A percentile compares a stretch with the other conserved stretches of the same genome.
Conservation (phyloP, 1,140 invertebrate species). For the Planococcus citri region DNA sequence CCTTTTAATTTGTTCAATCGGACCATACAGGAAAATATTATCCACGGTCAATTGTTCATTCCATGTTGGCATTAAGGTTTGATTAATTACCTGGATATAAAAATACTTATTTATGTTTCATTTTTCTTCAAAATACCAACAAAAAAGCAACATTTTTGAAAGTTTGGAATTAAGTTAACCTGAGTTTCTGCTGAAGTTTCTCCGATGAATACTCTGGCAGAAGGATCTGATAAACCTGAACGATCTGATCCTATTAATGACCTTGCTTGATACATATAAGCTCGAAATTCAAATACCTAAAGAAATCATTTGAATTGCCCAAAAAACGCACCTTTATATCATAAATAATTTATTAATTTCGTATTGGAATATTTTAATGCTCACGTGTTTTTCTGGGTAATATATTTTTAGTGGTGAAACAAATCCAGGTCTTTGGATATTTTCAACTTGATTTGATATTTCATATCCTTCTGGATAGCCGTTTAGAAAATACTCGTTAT, state of each 20-base stretch:
- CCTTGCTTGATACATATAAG: slow-evolving; percentile 80
- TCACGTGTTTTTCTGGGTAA: slow-evolving; percentile 64
- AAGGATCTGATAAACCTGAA: slow-evolving; percentile 82
- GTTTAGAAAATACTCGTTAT: slow-evolving; percentile 66
- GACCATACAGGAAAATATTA: slow-evolving; percentile 65
- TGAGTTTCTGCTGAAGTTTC: slow-evolving; percentile 68
- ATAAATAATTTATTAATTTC: too few species aligned
- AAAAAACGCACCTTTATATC: too few species aligned
- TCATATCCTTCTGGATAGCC: slow-evolving; percentile 70
- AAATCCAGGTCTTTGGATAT: slow-evolving; percentile 51
- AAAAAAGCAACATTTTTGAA: background rate
- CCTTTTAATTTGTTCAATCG: slow-evolving; percentile 61
- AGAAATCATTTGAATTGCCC: too few species aligned
- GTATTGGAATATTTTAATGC: too few species aligned
- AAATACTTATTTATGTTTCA: background rate
- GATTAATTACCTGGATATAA: slow-evolving; percentile 62
- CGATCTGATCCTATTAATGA: slow-evolving; percentile 79
- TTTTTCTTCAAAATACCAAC: background rate
- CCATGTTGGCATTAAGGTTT: slow-evolving; percentile 84
- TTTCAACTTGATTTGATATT: slow-evolving; percentile 53
- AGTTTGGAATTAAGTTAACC: slow-evolving; percentile 32
- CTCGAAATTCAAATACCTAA: slow-evolving; percentile 70
- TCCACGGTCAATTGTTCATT: slow-evolving; percentile 73
- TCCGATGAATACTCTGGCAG: slow-evolving; percentile 64
- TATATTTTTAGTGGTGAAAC: slow-evolving; percentile 51